phyloP scores from a whole-genome alignment of 2,113 vertebrate genomes.

The Cisticola juncidis region DNA sequence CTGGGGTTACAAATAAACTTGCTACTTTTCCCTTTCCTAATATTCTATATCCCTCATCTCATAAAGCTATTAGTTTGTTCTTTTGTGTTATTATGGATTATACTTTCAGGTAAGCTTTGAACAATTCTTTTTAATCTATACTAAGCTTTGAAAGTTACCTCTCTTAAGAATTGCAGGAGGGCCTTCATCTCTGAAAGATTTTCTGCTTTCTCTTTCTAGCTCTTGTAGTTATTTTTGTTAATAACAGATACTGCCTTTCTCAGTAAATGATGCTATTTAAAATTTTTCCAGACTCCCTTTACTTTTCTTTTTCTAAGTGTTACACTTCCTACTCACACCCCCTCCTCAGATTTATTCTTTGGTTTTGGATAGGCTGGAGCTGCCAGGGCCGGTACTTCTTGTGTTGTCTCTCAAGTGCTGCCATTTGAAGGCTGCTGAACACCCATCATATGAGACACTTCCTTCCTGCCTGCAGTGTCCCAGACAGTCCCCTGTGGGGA shows the following conservation, averaged over 20 bases:
- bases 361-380: not conserved
- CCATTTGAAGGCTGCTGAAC: slow-evolving; percentile 42
- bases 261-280: not conserved
- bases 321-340: not conserved
- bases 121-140: not conserved
- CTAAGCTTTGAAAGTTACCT: not conserved
- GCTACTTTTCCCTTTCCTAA: not conserved
- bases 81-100: not conserved
- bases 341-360: not conserved
- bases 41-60: not conserved
- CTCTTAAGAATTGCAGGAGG: not conserved
- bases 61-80: not conserved
- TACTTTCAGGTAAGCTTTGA: not conserved
- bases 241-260: not conserved
- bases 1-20: not conserved
- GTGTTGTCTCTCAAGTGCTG: not conserved
- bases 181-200: not conserved
- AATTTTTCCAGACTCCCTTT: not conserved
- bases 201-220: not conserved
- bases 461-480: slow-evolving; percentile 57
- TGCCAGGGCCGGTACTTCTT: not conserved
- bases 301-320: not conserved
- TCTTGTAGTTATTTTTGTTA: not conserved
- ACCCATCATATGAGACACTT: slow-evolving; percentile 48
- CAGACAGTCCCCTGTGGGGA: slow-evolving; percentile 65